Conservation (phyloP, 37 sponge, comb jelly and placozoan genomes). For the Tethya wilhelma region DNA sequence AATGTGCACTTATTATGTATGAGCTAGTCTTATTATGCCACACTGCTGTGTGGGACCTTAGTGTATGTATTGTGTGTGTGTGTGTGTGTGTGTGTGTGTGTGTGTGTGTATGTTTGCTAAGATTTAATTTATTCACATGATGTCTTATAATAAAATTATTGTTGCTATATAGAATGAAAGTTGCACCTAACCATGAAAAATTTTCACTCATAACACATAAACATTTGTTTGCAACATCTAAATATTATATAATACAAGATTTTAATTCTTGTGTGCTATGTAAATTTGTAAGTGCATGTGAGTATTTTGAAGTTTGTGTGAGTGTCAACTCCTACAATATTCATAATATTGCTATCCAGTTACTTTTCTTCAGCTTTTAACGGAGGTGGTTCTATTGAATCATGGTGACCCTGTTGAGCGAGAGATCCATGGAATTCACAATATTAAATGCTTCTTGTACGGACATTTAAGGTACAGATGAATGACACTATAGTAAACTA, state of each 20-base stretch:
- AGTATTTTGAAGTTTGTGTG: not conserved
- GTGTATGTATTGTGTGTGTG: not conserved
- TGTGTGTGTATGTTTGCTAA: not conserved
- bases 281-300: not conserved
- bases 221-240: too few relatives aligned
- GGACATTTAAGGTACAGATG: too few relatives aligned
- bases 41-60: too few relatives aligned
- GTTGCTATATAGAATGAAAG: too few relatives aligned
- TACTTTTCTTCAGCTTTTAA: slow-evolving; percentile 3
- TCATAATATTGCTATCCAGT: too few relatives aligned
- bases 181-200: too few relatives aligned
- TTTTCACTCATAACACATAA: too few relatives aligned
- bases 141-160: too few relatives aligned
- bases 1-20: not conserved
- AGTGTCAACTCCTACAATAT: too few relatives aligned
- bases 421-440: not conserved
- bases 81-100: not conserved
- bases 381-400: slow-evolving; percentile 62
- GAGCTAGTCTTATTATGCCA: not conserved
- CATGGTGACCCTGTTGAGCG: slow-evolving; percentile 55
- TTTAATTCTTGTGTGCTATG: not conserved
- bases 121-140: too few relatives aligned
- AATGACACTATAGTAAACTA: too few relatives aligned
- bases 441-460: not conserved
- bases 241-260: slow-evolving; percentile 10